These are phyloP conservation scores for Aspidiotus destructor DNA, from an alignment of 2,888 invertebrate genomes.

Conservation along the genomic window DNA sequence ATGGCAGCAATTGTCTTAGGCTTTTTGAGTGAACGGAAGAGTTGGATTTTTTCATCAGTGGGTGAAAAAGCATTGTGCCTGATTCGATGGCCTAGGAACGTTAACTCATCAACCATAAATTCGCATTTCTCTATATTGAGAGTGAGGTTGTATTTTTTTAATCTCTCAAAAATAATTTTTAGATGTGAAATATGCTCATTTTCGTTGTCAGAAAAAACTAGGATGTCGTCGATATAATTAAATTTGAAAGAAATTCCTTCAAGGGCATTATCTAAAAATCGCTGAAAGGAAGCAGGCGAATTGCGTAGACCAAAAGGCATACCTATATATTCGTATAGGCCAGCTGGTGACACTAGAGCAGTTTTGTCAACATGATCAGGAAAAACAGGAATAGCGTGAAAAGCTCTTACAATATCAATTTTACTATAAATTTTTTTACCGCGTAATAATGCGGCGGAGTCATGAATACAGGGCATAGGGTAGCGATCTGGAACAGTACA, in stretches of 20 bases:
- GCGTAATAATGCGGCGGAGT: too few species aligned
- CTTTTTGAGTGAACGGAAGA: background rate
- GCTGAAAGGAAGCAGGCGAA: background rate
- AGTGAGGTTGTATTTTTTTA: background rate
- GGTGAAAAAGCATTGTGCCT: background rate
- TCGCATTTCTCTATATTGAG: too few species aligned
- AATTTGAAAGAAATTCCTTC: background rate
- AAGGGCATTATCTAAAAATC: background rate
- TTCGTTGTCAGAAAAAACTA: background rate
- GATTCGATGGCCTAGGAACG: background rate
- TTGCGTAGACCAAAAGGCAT: background rate
- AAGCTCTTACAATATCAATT: constrained; percentile 6
- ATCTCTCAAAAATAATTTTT: constrained; percentile 4
- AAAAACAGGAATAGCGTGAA: background rate
- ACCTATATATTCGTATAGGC: background rate
- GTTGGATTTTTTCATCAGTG: background rate
- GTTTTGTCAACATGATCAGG: background rate
- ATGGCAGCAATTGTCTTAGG: background rate
- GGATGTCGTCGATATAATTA: background rate
- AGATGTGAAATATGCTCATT: background rate
- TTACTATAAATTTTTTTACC: too few species aligned
- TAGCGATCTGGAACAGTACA: too few species aligned
- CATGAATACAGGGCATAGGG: too few species aligned
- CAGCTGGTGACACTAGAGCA: background rate
- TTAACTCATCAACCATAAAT: background rate